Evolutionary conservation across 1,140 invertebrate genomes (phyloP).

Genomic region (Drosophila simulans): DNA sequence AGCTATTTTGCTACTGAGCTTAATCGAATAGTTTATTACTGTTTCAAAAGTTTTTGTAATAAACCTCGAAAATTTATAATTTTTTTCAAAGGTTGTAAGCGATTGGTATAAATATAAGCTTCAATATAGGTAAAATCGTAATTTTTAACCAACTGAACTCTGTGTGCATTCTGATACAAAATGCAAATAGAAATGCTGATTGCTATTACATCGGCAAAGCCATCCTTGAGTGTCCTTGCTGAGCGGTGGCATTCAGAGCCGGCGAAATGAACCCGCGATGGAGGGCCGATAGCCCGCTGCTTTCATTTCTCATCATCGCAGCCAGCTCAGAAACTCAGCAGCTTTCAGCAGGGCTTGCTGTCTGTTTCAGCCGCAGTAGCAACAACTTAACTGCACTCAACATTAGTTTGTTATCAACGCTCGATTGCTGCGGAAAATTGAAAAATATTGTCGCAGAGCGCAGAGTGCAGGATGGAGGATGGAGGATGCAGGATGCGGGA

Average conservation of each 20-base stretch:
- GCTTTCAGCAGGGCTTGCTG: conserved; percentile 35
- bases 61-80: no score
- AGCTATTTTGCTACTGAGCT: conserved; percentile 19
- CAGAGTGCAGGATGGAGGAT: conserved; percentile 26
- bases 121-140: background rate
- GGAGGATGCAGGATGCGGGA: background rate
- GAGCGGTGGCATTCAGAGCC: background rate
- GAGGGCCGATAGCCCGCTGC: conserved; percentile 19
- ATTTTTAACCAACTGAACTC: background rate
- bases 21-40: conserved; percentile 19
- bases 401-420: conserved; percentile 81
- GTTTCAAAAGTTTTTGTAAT: conserved; percentile 8
- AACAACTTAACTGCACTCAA: conserved; percentile 60
- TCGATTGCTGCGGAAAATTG: conserved; percentile 80
- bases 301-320: conserved; percentile 43
- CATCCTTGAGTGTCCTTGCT: background rate
- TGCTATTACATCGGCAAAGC: conserved; percentile 14
- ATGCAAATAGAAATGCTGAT: conserved; percentile 27
- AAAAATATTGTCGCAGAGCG: conserved; percentile 71
- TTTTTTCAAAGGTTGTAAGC: no score
- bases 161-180: background rate
- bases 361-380: conserved; percentile 22
- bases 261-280: conserved; percentile 22
- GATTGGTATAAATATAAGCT: no score
- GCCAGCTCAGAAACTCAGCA: conserved; percentile 1